Evolutionary conservation across 2,797 vertebrate genomes (phyloP), one percentile per base, ranked within the genome.

Genomic region (Saguinus oedipus): DNA sequence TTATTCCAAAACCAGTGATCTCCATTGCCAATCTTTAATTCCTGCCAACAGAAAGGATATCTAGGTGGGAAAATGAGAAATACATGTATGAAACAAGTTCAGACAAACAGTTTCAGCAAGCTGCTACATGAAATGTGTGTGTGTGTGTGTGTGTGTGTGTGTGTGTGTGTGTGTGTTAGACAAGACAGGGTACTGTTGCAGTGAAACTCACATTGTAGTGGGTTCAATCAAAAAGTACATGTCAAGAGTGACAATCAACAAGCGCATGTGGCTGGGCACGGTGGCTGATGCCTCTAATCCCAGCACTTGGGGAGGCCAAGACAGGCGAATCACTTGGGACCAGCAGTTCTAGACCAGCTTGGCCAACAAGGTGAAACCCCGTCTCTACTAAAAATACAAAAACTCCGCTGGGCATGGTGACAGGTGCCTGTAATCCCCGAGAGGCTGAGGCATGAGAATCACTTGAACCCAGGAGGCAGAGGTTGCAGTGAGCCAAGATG

Each of bases 11-110:
- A 26, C 24, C 27, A 61, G 17, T 83, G 24, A 93, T 91, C 46
- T 74, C 74, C 76, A 46, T 84, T 68, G 39, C 78, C 57, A 80
- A 86, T 20, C n/a, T 88, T 89, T 86, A 72, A 86, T 78, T 88
- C 75, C 90, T 85, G 20, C 48, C 74, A 55, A 44, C 17, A 74
- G 87, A 61, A 94, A 59, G 19, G 39, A 8, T 30, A 20, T 64
- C 26, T 53, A 33, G 22, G 8, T 70, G 30, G 27, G 42, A 7
- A 95, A 88, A 92, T 85, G 79, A 96, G 70, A 80, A 30, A 74
- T n/a, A 72, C 2, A 44, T 7, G 17, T 36, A 61, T 64, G 33
- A 64, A 90, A 61, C 44, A 72, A 48, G 36, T 72, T 46, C 30
- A 13, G 22, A 76, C 7, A 82, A 53, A 50, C 26, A 42, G 46